A percentile compares a stretch with the other conserved stretches of the same genome.
phyloP scores from a whole-genome alignment of 2,113 vertebrate species.

The Calyptommatus sinebrachiatus region DNA sequence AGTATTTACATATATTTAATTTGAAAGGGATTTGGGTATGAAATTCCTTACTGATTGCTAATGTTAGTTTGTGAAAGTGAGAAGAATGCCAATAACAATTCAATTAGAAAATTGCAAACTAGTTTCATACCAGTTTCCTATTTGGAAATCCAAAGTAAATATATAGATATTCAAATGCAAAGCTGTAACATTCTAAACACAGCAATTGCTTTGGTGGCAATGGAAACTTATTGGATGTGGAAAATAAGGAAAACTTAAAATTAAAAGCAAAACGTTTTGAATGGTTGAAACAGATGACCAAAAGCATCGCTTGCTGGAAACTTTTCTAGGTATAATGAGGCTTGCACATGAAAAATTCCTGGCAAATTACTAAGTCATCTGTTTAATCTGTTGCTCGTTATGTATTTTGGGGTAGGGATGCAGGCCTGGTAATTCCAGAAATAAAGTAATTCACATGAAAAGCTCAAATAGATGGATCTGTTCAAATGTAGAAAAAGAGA shows the following conservation, averaged over 20 bases:
- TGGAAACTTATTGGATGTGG: not conserved
- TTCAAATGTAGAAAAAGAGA: no score
- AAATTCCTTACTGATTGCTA: not conserved
- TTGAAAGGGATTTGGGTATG: slow-evolving; percentile 11
- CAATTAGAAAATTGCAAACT: not conserved
- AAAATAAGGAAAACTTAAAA: not conserved
- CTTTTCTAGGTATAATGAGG: slow-evolving; percentile 6
- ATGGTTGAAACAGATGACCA: slow-evolving; percentile 19
- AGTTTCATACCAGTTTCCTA: slow-evolving; percentile 15
- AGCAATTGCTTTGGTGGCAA: no score
- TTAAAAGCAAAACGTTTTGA: not conserved
- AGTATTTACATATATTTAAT: not conserved
- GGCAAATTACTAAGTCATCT: not conserved
- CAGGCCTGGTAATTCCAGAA: not conserved
- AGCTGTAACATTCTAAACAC: not conserved
- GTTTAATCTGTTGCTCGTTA: not conserved
- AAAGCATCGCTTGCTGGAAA: not conserved
- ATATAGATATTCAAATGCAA: slow-evolving; percentile 4
- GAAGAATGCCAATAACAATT: not conserved
- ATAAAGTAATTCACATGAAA: not conserved
- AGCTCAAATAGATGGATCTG: not conserved
- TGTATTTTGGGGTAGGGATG: not conserved
- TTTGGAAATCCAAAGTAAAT: not conserved
- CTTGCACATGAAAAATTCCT: not conserved
- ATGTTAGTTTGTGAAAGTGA: slow-evolving; percentile 5